These are phyloP conservation scores for Drosophila greeni DNA, from an alignment of 2,888 invertebrate genomes.

Conservation along the genomic window DNA sequence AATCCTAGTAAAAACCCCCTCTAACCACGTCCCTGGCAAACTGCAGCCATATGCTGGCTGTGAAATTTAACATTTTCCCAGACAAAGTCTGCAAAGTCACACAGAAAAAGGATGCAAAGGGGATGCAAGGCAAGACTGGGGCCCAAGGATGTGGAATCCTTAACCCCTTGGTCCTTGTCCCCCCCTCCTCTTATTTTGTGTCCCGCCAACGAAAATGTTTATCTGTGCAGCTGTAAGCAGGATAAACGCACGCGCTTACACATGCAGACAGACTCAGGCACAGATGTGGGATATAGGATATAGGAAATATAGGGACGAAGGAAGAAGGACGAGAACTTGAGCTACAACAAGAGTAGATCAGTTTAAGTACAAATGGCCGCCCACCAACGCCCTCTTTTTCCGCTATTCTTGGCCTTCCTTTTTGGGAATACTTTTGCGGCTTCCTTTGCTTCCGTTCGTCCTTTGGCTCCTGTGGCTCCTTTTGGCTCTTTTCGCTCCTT, in stretches of 20 bases:
- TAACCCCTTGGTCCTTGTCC: constrained; percentile 1
- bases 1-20: background rate
- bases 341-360: constrained; percentile 62
- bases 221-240: constrained; percentile 67
- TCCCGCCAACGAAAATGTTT: constrained; percentile 60
- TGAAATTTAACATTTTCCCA: constrained; percentile 48
- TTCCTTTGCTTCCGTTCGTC: constrained; percentile 34
- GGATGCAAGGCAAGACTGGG: constrained; percentile 1
- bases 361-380: constrained; percentile 66
- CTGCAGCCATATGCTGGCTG: constrained; percentile 51
- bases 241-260: constrained; percentile 41
- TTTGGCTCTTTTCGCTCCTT: constrained; percentile 11
- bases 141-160: constrained; percentile 19
- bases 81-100: constrained; percentile 59
- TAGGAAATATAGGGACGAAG: background rate
- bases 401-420: constrained; percentile 15
- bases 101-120: constrained; percentile 33
- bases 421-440: constrained; percentile 56
- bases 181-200: constrained; percentile 20
- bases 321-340: constrained; percentile 38
- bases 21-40: constrained; percentile 20
- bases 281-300: constrained; percentile 12
- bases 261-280: constrained; percentile 29
- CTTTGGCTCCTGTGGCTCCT: constrained; percentile 4
- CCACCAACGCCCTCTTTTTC: constrained; percentile 6